phyloP scores from a whole-genome alignment of 1,140 invertebrate genomes.

The Bilobella aurantiaca region DNA sequence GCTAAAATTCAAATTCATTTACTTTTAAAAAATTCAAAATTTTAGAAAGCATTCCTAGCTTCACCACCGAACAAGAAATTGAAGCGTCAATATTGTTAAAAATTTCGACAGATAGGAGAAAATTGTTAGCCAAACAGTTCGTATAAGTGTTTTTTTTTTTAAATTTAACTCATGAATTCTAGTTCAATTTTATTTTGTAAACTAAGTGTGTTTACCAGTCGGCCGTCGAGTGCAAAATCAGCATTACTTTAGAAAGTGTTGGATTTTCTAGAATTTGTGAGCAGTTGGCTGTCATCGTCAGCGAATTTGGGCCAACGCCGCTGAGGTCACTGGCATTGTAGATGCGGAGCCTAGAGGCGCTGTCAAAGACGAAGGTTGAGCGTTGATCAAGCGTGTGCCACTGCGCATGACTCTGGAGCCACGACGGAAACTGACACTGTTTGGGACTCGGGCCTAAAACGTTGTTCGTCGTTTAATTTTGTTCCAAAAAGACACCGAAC shows the following conservation, averaged over 20 bases:
- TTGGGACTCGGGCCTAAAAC: slow-evolving; percentile 27
- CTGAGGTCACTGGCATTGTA: slow-evolving; percentile 33
- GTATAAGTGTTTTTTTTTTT: too few relatives aligned
- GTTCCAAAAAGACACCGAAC: background rate
- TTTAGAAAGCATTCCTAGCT: too few relatives aligned
- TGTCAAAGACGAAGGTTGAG: slow-evolving; percentile 38
- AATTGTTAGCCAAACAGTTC: background rate
- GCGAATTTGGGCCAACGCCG: slow-evolving; percentile 23
- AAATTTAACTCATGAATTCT: background rate
- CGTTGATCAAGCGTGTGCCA: slow-evolving; percentile 41
- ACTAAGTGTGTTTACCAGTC: slow-evolving; percentile 33
- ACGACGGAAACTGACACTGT: slow-evolving; percentile 39
- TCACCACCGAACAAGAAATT: too few relatives aligned
- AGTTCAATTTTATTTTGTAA: background rate
- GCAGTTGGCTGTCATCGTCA: slow-evolving; percentile 29
- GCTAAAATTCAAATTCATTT: too few relatives aligned
- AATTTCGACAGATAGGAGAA: background rate
- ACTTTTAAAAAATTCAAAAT: too few relatives aligned
- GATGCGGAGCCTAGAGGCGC: slow-evolving; percentile 21
- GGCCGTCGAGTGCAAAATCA: slow-evolving; percentile 35
- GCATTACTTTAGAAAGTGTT: slow-evolving; percentile 27
- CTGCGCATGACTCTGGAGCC: slow-evolving; percentile 37
- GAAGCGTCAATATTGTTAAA: background rate
- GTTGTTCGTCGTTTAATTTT: too few relatives aligned
- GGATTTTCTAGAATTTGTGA: slow-evolving; percentile 34